These are phyloP conservation scores for Psococerastis gibbosa DNA, from an alignment of 2,888 invertebrate genomes.

Conservation along the genomic window DNA sequence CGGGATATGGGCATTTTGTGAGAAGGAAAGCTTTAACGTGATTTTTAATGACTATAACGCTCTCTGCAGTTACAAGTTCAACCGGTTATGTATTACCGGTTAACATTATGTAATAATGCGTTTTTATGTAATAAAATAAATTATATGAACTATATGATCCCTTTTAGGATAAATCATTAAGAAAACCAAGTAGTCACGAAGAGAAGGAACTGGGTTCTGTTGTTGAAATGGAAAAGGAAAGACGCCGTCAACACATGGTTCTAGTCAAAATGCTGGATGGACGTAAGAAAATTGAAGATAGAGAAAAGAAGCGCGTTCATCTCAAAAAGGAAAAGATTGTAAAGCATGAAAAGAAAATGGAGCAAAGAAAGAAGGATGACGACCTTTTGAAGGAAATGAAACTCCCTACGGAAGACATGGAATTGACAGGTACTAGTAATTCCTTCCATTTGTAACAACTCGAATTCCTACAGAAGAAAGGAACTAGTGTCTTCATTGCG, in stretches of 20 bases:
- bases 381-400: slow-evolving; percentile 51
- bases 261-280: slow-evolving; percentile 74
- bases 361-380: slow-evolving; percentile 43
- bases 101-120: slow-evolving; percentile 8
- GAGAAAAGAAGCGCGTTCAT: slow-evolving; percentile 42
- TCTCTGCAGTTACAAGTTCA: too few relatives aligned
- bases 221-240: slow-evolving; percentile 73
- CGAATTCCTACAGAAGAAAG: too few relatives aligned
- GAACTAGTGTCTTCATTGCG: too few relatives aligned
- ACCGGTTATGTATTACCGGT: too few relatives aligned
- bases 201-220: slow-evolving; percentile 67
- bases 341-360: slow-evolving; percentile 68
- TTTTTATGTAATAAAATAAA: neutral
- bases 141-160: too few relatives aligned
- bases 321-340: slow-evolving; percentile 67
- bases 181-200: slow-evolving; percentile 78
- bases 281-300: slow-evolving; percentile 69
- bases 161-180: slow-evolving; percentile 26
- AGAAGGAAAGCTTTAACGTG: too few relatives aligned
- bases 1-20: too few relatives aligned
- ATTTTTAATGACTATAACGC: too few relatives aligned
- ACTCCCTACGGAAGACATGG: slow-evolving; percentile 83
- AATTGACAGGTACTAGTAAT: slow-evolving; percentile 50
- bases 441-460: too few relatives aligned
- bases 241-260: slow-evolving; percentile 76